These are phyloP conservation scores for Lordiphosa andalusiaca DNA, from an alignment of 2,888 invertebrate species.

Conservation along the genomic window DNA sequence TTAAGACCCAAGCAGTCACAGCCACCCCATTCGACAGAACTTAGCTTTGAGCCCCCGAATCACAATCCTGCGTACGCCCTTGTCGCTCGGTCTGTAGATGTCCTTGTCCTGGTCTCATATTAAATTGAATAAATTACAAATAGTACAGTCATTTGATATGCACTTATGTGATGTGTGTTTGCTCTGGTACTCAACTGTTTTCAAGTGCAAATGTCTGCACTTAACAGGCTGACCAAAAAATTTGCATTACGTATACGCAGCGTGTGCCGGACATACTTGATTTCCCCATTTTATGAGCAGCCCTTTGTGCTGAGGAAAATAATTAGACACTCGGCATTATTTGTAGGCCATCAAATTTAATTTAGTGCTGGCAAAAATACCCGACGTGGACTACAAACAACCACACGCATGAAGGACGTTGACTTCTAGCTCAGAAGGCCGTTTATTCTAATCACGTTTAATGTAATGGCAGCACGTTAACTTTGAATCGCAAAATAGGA, in stretches of 20 bases:
- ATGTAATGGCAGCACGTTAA: slow-evolving; percentile 72
- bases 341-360: slow-evolving; percentile 73
- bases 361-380: slow-evolving; percentile 55
- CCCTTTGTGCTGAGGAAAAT: slow-evolving; percentile 45
- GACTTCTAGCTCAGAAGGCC: slow-evolving; percentile 45
- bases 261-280: slow-evolving; percentile 31
- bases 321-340: slow-evolving; percentile 74
- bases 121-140: slow-evolving; percentile 20
- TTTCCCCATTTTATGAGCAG: slow-evolving; percentile 5
- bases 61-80: no score
- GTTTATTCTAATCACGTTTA: slow-evolving; percentile 74
- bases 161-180: slow-evolving; percentile 13
- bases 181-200: slow-evolving; percentile 20
- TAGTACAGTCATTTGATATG: slow-evolving; percentile 11
- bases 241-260: slow-evolving; percentile 54
- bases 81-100: no score
- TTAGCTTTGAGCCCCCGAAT: no score
- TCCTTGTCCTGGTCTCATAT: neutral
- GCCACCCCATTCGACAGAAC: no score
- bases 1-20: no score
- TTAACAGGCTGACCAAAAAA: slow-evolving; percentile 35
- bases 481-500: slow-evolving; percentile 70
- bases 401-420: slow-evolving; percentile 10
- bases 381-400: slow-evolving; percentile 37
- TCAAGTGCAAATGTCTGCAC: slow-evolving; percentile 45